Evolutionary conservation across 2,797 vertebrate genomes (phyloP), one percentile per base, ranked within the genome.

Genomic region (Urosaurus nigricauda): DNA sequence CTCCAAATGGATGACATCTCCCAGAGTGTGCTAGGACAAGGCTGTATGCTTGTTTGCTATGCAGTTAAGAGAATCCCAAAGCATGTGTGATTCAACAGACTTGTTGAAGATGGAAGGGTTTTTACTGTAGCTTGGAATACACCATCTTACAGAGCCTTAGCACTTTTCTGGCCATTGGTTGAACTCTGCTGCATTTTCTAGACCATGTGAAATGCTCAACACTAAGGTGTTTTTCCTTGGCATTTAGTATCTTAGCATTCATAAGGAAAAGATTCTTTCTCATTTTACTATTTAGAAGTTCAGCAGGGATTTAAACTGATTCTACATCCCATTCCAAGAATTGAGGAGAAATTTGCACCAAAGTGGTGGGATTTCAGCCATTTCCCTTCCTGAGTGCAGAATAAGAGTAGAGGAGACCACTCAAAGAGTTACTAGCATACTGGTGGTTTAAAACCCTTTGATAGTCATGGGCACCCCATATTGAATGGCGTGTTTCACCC

Each of bases 71-170:
- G 43, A 74, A 21, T 74, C 53, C 58, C 56, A 74, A 74, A 53
- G 74, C 40, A 68, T 74, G 24, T 32, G 17, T 68, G 53, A 80
- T 13, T 74, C 14, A 12, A 81, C 75, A 68, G n/a, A 60, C 35
- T 51, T 89, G 75, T 53, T 80, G 32, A 53, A 29, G 56, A 85
- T 89, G 75, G 29, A 87, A 58, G 68, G 65, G 32, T 47, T 73
- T 37, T 80, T 73, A 63, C 11, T n/a, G 1, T 84, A 51, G 53
- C 8, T 80, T 89, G 63, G 73, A 70, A 78, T 74, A 51, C 35
- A 47, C 6, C 5, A 35, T 47, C 77, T 85, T 70, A 35, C 11
- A 32, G 29, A 82, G 60, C 11, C 21, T 51, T 37, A 77, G 58
- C 26, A 60, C 32, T 82, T 86, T 83, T 37, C 24, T 53, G 58